A percentile compares a stretch with the other conserved stretches of the same genome.
Evolutionary conservation across 2,113 vertebrate genomes (phyloP).

Genomic region (Mus spicilegus): DNA sequence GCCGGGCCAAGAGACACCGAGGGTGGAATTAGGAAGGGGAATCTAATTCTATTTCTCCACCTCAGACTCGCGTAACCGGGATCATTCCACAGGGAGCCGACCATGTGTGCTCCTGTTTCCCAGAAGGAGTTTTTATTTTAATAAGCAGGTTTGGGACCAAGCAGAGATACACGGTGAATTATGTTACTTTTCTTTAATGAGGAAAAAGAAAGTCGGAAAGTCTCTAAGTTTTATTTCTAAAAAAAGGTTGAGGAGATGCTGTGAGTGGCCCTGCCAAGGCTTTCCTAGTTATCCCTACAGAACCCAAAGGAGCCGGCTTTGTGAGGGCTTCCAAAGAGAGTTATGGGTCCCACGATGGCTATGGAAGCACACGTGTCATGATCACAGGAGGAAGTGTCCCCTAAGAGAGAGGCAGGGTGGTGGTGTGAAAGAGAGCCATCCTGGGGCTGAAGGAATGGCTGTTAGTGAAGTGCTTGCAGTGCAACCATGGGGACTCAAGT

Average conservation of each 20-base stretch:
- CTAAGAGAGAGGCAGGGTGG: neutral
- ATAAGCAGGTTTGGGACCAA: conserved; percentile 71
- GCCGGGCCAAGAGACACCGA: conserved; percentile 24
- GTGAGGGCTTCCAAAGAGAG: neutral
- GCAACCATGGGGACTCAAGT: neutral
- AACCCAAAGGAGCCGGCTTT: neutral
- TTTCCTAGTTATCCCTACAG: fast-evolving
- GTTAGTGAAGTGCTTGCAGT: too few relatives aligned
- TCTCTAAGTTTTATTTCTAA: neutral
- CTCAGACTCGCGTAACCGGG: conserved; percentile 58
- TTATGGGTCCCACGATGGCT: neutral
- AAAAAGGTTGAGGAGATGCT: neutral
- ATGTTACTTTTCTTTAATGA: conserved; percentile 61
- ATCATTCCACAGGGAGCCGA: conserved; percentile 1
- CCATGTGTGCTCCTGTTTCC: conserved; percentile 25
- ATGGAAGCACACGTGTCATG: too few relatives aligned
- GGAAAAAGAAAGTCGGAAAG: neutral
- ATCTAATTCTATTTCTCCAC: conserved; percentile 78
- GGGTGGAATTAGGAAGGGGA: conserved; percentile 46
- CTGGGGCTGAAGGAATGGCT: neutral
- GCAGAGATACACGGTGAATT: conserved; percentile 21
- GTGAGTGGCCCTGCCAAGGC: fast-evolving
- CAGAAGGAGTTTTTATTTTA: conserved; percentile 70
- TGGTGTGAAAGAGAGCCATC: too few relatives aligned
- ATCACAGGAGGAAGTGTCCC: neutral